Base-by-base conservation (phyloP, 2,113 vertebrate species). In the Serinus canaria region DNA sequence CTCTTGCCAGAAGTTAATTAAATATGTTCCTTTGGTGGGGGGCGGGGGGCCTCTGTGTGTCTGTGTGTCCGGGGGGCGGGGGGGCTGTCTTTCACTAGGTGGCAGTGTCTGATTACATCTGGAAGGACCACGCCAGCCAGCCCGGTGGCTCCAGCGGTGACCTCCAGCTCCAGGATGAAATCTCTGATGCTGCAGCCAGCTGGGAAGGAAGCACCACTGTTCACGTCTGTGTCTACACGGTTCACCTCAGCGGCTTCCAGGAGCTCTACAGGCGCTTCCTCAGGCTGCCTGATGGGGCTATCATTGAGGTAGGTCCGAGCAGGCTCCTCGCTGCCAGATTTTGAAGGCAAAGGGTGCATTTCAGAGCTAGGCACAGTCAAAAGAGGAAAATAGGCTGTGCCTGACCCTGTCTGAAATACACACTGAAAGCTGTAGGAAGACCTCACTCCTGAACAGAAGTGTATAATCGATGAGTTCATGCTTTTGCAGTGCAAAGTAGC, bases 51-150 rank as follows among this genome's bases (percentile, higher is more conserved):
- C 49, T 47, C 23, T 60, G 31, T 50, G 62, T 41, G 58, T 9
- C 50, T 31, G 8, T 37, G 6, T 15, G 52, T 27, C 7, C 50
- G 31, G 44, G 31, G 8, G 16, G 5, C 37, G 96, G 81, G 97
- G 95, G 88, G 8, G 41, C 72, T 77, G 76, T 97, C 63, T 96
- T 97, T 98, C 96, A 97, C 97, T 98, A 99, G 99, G 99, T 99
- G 97, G 98, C 98, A 94, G 99, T 99, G 96, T 98, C 97, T 94
- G 99, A 99, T 97, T 98, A 99, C 90, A 97, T 98, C 96, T 99
- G 99, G 98, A 98, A 97, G 88, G 98, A 97, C 79, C 97, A 96
- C 13, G 62, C 66, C 68, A 86, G 89, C 50, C 79, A 91, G 92
- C 75, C 97, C 23, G 70, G 82, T 84, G 86, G 91, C 87, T 97